Evolutionary conservation across 2,797 vertebrate species (phyloP), one percentile per base, ranked within the genome.

Genomic region (Atherinosoma microstoma): DNA sequence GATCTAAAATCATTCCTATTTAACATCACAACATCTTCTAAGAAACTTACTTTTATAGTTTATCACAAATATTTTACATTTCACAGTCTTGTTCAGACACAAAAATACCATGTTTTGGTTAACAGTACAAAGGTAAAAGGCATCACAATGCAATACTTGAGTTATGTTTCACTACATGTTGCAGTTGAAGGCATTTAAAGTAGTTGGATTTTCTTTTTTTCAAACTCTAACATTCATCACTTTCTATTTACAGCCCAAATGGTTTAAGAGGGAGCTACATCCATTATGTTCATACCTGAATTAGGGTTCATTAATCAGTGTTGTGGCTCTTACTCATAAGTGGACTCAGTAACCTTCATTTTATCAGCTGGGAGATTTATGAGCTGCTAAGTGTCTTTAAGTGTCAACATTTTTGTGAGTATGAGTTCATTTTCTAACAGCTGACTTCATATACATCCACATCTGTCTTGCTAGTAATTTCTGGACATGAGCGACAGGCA

Each of bases 381-480:
- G 29, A 29, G 57, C 61, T 76, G 34, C 71, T 36, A 32, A 74
- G 10, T n/a, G 7, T 18, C 12, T 24, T 54, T 6, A 53, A n/a
- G 12, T 51, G 15, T 58, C 20, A 15, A 24, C 22, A 30, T 45
- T 34, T 70, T 16, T 64, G 30, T 0, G 29, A 16, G 24, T 18
- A 10, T 63, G 4, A 18, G 3, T 38, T 67, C 7, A 27, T 24
- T 2, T 32, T 73, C 60, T 91, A 94, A 83, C 88, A 94, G 82
- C 87, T 91, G 78, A 94, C 84, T 42, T 94, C 92, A 42, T 94
- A 93, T 0, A 90, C 83, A 24, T 91, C 86, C 0, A 83, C 85
- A 22, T 91, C 88, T 4, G 76, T 63, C 56, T 83, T 89, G 79
- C 75, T 85, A 47, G 47, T 78, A 0, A 90, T 79, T 67, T 89